These are phyloP conservation scores for Trichopria drosophilae DNA, from an alignment of 2,888 invertebrate genomes.

Conservation along the genomic window DNA sequence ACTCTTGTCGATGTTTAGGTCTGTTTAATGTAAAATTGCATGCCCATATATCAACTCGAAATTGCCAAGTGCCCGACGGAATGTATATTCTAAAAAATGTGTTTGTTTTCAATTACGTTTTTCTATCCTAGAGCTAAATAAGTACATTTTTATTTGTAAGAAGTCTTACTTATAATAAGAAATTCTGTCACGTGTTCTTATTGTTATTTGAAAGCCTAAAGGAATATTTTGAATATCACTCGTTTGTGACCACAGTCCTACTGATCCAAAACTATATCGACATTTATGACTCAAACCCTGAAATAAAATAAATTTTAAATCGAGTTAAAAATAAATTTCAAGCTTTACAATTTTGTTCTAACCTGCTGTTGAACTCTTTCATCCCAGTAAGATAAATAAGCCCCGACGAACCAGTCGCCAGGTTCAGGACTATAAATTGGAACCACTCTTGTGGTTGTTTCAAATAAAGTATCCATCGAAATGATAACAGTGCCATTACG, in stretches of 20 bases:
- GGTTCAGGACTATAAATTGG: slow-evolving; percentile 59
- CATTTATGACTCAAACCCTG: slow-evolving; percentile 60
- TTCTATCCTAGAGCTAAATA: no score
- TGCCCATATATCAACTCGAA: slow-evolving; percentile 55
- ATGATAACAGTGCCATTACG: slow-evolving; percentile 47
- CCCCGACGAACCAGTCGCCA: slow-evolving; percentile 61
- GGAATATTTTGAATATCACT: slow-evolving; percentile 56
- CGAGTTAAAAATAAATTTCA: slow-evolving; percentile 7
- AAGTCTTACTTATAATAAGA: slow-evolving; percentile 59
- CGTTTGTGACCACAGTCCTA: slow-evolving; percentile 59
- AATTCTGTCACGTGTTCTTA: slow-evolving; percentile 54
- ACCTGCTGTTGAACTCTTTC: slow-evolving; percentile 60
- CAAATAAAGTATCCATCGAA: slow-evolving; percentile 52
- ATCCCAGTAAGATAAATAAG: slow-evolving; percentile 59
- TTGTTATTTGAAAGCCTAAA: slow-evolving; percentile 49
- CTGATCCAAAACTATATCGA: slow-evolving; percentile 59
- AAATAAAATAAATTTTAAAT: slow-evolving; percentile 9
- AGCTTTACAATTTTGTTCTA: slow-evolving; percentile 10
- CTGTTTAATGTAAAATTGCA: slow-evolving; percentile 53
- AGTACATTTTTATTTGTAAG: not conserved
- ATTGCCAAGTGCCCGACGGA: slow-evolving; percentile 58
- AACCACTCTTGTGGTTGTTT: slow-evolving; percentile 56
- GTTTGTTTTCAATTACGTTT: slow-evolving; percentile 5
- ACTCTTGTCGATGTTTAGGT: slow-evolving; percentile 35
- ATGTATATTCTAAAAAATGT: slow-evolving; percentile 56